Evolutionary conservation across 2,113 vertebrate genomes (phyloP).

Genomic region (Xenus cinereus): DNA sequence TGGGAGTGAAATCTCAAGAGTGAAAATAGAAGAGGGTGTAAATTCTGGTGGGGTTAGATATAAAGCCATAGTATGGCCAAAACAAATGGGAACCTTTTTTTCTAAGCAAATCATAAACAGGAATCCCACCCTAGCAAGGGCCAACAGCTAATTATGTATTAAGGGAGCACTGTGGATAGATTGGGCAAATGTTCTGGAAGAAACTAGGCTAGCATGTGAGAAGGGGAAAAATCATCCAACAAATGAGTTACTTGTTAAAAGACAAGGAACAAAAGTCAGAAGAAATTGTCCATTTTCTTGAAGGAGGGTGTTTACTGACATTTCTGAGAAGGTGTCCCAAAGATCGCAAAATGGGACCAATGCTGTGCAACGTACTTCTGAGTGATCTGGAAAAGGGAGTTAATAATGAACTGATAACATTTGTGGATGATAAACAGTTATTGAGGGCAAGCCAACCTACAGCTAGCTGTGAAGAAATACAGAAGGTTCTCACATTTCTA

Average conservation of each 20-base stretch:
- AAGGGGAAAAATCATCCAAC: background rate
- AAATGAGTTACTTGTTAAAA: background rate
- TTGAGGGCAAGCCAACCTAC: background rate
- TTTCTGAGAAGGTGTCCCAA: background rate
- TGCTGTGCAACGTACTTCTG: background rate
- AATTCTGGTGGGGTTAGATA: background rate
- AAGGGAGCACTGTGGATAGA: background rate
- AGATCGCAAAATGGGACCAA: background rate
- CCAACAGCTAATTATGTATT: rapidly evolving
- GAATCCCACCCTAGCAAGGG: background rate
- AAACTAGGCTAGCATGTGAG: background rate
- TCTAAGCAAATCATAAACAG: background rate
- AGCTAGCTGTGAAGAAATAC: background rate
- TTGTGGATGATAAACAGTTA: background rate
- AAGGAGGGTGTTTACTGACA: background rate
- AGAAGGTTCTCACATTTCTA: constrained; percentile 2
- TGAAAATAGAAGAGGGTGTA: background rate
- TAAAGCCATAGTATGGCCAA: background rate
- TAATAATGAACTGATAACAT: background rate
- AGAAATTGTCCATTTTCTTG: background rate
- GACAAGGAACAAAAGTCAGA: background rate
- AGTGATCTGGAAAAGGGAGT: background rate
- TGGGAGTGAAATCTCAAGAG: background rate
- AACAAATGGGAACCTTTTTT: background rate
- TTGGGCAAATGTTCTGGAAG: background rate